These are phyloP conservation scores for Prietella phreatophila DNA, from an alignment of 2,113 vertebrate species.

Conservation along the genomic window DNA sequence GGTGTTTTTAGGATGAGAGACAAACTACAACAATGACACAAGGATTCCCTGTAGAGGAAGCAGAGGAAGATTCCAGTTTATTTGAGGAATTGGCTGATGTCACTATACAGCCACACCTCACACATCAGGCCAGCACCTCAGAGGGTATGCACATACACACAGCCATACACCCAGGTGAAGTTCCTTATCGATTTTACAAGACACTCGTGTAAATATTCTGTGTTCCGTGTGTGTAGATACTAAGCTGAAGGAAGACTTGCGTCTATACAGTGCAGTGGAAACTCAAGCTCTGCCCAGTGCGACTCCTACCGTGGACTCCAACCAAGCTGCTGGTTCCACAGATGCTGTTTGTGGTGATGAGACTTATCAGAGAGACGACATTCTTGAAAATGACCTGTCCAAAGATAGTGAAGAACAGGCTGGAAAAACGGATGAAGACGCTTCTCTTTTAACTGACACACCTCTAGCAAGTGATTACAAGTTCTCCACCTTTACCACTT, in stretches of 20 bases:
- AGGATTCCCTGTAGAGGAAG: constrained; percentile 39
- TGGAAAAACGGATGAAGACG: constrained; percentile 27
- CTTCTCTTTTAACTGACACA: constrained; percentile 18
- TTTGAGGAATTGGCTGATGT: constrained; percentile 56
- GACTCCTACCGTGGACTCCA: constrained; percentile 6
- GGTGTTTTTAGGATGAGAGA: constrained; percentile 54
- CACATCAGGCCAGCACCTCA: constrained; percentile 19
- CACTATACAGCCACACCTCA: constrained; percentile 30
- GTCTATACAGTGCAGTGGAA: constrained; percentile 53
- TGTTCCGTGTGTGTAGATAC: constrained; percentile 54
- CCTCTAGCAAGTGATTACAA: constrained; percentile 51
- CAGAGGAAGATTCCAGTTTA: constrained; percentile 38
- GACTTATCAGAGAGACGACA: neutral
- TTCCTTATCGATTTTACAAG: neutral
- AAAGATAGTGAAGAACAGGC: neutral
- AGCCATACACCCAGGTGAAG: neutral
- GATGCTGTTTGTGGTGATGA: constrained; percentile 14
- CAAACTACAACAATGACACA: constrained; percentile 36
- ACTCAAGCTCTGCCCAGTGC: constrained; percentile 30
- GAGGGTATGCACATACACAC: constrained; percentile 47
- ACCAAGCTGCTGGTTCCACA: neutral
- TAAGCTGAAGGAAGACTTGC: constrained; percentile 60
- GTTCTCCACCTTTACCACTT: constrained; percentile 35
- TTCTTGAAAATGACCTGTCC: neutral
- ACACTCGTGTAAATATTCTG: neutral